Conservation (phyloP, 2,888 invertebrate genomes). For the Acronicta alni region DNA sequence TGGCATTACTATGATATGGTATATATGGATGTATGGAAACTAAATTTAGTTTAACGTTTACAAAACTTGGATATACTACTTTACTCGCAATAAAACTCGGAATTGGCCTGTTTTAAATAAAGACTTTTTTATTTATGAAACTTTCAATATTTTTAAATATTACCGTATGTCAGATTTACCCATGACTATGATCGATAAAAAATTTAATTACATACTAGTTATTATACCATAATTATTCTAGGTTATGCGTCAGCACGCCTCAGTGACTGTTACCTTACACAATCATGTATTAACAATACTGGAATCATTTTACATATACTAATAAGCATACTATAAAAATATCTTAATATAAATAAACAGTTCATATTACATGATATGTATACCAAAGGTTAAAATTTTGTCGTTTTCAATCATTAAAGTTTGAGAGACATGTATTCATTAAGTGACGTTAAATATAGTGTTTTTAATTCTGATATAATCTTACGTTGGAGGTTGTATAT, state of each 20-base stretch:
- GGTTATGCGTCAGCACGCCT: background rate
- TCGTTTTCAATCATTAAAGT: constrained; percentile 45
- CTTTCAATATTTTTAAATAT: constrained; percentile 27
- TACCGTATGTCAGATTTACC: constrained; percentile 2
- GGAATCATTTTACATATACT: constrained; percentile 46
- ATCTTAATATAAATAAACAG: constrained; percentile 48
- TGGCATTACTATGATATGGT: too few relatives aligned
- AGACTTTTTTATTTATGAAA: too few relatives aligned
- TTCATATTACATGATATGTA: constrained; percentile 41
- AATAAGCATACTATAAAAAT: constrained; percentile 41
- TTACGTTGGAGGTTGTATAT: too few relatives aligned
- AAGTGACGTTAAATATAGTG: background rate
- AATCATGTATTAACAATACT: constrained; percentile 27
- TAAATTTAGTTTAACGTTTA: constrained; percentile 5
- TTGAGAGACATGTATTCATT: constrained; percentile 25
- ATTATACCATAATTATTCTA: constrained; percentile 16
- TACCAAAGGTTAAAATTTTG: constrained; percentile 44
- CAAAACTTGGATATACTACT: constrained; percentile 23
- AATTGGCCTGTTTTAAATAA: constrained; percentile 33
- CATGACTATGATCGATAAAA: constrained; percentile 40
- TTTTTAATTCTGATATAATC: too few relatives aligned
- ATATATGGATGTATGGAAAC: too few relatives aligned
- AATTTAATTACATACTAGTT: constrained; percentile 1
- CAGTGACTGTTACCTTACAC: constrained; percentile 15
- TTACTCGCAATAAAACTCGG: constrained; percentile 30